Conservation (phyloP, 2,888 invertebrate genomes). For the Amorpha juglandis region DNA sequence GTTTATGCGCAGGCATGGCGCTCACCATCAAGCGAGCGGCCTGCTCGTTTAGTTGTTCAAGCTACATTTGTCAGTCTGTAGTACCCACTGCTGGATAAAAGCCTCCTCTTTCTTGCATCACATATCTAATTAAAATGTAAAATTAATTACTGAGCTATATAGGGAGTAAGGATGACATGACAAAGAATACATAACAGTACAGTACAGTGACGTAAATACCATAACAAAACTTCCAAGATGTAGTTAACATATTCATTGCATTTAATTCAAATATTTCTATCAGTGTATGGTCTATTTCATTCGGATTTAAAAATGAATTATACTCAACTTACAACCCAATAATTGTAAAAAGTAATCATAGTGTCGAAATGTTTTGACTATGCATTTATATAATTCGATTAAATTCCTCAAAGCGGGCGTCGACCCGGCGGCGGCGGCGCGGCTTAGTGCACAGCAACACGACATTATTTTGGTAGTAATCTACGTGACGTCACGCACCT, state of each 20-base stretch:
- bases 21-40: no score
- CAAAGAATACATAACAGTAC: no score
- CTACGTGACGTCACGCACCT: constrained; percentile 76
- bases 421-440: constrained; percentile 58
- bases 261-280: neutral
- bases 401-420: constrained; percentile 66
- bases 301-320: neutral
- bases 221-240: neutral
- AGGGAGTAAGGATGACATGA: no score
- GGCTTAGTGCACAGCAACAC: constrained; percentile 54
- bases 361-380: constrained; percentile 53
- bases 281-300: neutral
- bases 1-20: no score
- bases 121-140: no score
- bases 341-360: constrained; percentile 46
- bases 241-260: neutral
- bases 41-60: no score
- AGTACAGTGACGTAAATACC: constrained; percentile 42
- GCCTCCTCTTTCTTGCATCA: no score
- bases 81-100: no score
- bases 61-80: no score
- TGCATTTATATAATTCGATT: constrained; percentile 68
- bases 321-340: neutral
- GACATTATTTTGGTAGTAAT: constrained; percentile 64
- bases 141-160: no score